Conservation (phyloP, 2,113 vertebrate genomes). For the Hyla sarda region DNA sequence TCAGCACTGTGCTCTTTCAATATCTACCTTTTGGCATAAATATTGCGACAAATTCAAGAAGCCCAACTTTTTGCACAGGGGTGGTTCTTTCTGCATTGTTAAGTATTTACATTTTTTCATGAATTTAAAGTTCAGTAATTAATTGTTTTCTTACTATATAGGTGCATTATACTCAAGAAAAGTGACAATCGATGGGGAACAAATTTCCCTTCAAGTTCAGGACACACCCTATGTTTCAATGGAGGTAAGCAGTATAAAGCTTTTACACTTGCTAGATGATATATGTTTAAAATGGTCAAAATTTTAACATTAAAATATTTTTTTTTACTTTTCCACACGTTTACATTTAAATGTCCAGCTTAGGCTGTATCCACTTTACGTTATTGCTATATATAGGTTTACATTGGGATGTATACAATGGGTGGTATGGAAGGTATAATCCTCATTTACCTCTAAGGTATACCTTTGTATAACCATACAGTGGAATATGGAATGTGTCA, state of each 20-base stretch:
- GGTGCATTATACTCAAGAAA: conserved; percentile 90
- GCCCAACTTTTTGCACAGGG: background rate
- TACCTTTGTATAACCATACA: too few relatives aligned
- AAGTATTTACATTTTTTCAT: background rate
- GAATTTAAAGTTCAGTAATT: background rate
- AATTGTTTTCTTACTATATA: conserved; percentile 62
- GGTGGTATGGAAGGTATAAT: too few relatives aligned
- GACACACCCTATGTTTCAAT: conserved; percentile 88
- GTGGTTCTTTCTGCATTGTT: background rate
- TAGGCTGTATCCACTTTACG: too few relatives aligned
- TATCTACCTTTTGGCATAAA: too few relatives aligned
- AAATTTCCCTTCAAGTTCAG: conserved; percentile 91
- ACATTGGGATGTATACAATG: too few relatives aligned
- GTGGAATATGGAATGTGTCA: too few relatives aligned
- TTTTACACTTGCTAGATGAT: background rate
- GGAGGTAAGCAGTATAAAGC: conserved; percentile 75
- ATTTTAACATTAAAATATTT: background rate
- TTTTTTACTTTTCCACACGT: too few relatives aligned
- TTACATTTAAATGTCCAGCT: background rate
- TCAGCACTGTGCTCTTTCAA: too few relatives aligned
- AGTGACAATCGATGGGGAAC: conserved; percentile 87
- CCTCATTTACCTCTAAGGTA: too few relatives aligned
- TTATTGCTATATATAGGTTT: too few relatives aligned
- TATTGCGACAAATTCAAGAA: background rate
- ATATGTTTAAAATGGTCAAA: background rate